Conservation (phyloP, 2,113 vertebrate species). For the Bungarus multicinctus region DNA sequence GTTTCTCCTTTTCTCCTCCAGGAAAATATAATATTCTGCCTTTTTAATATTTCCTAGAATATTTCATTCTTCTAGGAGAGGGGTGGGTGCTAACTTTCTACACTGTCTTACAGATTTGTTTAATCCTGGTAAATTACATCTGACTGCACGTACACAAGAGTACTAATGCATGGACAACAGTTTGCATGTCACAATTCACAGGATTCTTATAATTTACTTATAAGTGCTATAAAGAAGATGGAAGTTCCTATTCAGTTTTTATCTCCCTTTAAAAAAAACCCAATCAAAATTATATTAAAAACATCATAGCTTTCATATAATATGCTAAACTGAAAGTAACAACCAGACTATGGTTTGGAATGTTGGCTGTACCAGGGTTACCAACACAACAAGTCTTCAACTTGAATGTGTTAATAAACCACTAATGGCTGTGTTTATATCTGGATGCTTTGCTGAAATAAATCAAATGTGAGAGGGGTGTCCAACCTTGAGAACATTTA, state of each 20-base stretch:
- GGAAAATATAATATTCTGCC: no score
- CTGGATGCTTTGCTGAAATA: neutral
- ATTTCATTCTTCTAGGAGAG: no score
- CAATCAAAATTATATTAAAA: neutral
- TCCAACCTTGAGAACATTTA: neutral
- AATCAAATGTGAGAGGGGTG: neutral
- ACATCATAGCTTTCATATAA: neutral
- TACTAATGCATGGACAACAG: neutral
- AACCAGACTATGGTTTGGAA: neutral
- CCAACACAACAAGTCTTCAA: neutral
- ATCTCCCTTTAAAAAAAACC: neutral
- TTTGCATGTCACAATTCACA: neutral
- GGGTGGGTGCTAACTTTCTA: no score
- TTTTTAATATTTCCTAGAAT: no score
- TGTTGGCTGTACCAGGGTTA: neutral
- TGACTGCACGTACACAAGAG: neutral
- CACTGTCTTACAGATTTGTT: neutral
- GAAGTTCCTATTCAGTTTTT: neutral
- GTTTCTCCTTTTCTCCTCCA: no score
- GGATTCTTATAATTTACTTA: neutral
- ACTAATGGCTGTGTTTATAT: neutral
- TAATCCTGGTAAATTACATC: neutral
- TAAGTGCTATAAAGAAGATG: neutral
- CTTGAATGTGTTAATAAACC: neutral
- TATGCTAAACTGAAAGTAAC: neutral